Evolutionary conservation across 1,140 invertebrate genomes (phyloP).

Genomic region (Sminthurinus signatus): DNA sequence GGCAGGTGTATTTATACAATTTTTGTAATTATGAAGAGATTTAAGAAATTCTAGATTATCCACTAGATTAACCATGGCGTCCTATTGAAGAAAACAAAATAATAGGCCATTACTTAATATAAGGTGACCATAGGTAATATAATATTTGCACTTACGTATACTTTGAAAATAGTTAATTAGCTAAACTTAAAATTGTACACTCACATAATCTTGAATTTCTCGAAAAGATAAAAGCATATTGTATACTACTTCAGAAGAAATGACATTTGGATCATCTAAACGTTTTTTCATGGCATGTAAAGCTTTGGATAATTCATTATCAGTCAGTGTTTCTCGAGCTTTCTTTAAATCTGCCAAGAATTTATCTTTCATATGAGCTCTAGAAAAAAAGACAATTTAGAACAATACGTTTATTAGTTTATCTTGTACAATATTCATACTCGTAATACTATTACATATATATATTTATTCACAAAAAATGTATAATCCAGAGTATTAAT

Average conservation of each 20-base stretch:
- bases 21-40: conserved; percentile 83
- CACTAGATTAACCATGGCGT: conserved; percentile 95
- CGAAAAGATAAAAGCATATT: conserved; percentile 88
- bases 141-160: too few relatives aligned
- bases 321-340: conserved; percentile 77
- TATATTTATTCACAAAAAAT: too few relatives aligned
- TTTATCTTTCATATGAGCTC: conserved; percentile 96
- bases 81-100: too few relatives aligned
- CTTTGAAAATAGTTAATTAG: too few relatives aligned
- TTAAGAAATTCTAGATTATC: conserved; percentile 69
- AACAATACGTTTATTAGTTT: too few relatives aligned
- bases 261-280: conserved; percentile 92
- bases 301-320: conserved; percentile 75
- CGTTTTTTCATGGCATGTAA: conserved; percentile 85
- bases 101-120: too few relatives aligned
- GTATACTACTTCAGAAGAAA: conserved; percentile 88
- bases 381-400: too few relatives aligned
- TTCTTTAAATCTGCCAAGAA: conserved; percentile 91
- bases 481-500: background rate
- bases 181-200: too few relatives aligned
- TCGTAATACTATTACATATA: too few relatives aligned
- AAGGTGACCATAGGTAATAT: too few relatives aligned
- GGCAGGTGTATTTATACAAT: conserved; percentile 79
- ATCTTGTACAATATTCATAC: too few relatives aligned
- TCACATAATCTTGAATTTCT: conserved; percentile 93